These are phyloP conservation scores for Psophia crepitans DNA, from an alignment of 2,113 vertebrate species.

Conservation along the genomic window DNA sequence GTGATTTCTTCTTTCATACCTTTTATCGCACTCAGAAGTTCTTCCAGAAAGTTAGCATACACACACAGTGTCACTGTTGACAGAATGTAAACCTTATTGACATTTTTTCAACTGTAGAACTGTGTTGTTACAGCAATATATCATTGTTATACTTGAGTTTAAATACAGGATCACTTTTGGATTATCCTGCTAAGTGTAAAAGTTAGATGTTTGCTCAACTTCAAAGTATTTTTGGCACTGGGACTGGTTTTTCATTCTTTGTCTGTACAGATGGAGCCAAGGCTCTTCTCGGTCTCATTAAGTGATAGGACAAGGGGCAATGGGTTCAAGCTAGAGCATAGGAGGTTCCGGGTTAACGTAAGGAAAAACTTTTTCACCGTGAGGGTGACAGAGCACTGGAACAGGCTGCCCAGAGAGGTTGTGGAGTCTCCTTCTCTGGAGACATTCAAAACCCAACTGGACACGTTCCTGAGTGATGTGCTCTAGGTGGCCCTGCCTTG, in stretches of 20 bases:
- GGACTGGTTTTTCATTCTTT: not conserved
- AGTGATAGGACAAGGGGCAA: too few relatives aligned
- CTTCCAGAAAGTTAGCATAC: not conserved
- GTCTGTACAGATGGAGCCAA: too few relatives aligned
- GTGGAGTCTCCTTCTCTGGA: too few relatives aligned
- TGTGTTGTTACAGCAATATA: not conserved
- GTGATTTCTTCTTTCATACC: not conserved
- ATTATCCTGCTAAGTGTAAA: not conserved
- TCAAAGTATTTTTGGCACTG: not conserved
- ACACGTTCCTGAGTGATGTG: too few relatives aligned
- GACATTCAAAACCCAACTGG: too few relatives aligned
- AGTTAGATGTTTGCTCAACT: not conserved
- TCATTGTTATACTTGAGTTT: not conserved
- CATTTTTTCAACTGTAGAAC: not conserved
- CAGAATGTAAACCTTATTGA: not conserved
- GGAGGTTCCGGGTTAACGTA: too few relatives aligned
- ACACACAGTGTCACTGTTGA: not conserved
- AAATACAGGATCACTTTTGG: not conserved
- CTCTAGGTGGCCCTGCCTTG: too few relatives aligned
- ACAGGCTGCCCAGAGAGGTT: too few relatives aligned
- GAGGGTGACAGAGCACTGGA: too few relatives aligned
- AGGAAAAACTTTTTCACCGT: too few relatives aligned
- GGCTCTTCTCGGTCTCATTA: too few relatives aligned
- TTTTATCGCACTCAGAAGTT: not conserved
- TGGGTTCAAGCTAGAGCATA: too few relatives aligned